Conservation (phyloP, 2,113 vertebrate genomes). For the Malaclemys terrapin region DNA sequence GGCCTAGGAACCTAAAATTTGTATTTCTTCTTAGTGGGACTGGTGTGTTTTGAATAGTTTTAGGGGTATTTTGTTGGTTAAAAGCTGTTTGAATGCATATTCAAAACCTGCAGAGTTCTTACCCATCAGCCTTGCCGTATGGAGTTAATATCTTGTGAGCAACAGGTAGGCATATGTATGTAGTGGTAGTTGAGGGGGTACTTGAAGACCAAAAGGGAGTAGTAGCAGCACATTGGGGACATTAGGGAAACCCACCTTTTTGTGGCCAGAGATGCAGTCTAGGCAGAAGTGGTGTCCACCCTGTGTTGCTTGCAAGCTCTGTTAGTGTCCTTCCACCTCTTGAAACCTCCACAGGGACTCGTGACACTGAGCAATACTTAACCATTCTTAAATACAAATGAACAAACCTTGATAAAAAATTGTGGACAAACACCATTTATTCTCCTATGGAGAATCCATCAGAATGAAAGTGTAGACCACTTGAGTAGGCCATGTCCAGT, state of each 20-base stretch:
- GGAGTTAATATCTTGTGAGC: neutral
- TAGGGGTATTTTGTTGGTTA: neutral
- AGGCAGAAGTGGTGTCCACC: too few relatives aligned
- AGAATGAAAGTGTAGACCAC: neutral
- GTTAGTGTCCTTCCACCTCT: neutral
- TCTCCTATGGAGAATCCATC: neutral
- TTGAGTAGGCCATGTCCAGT: fast-evolving
- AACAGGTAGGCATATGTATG: neutral
- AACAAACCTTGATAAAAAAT: neutral
- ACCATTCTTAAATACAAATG: neutral
- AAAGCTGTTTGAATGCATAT: fast-evolving
- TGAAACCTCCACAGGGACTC: neutral
- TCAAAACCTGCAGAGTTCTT: neutral
- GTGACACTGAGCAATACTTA: too few relatives aligned
- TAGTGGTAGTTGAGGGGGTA: neutral
- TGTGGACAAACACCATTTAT: neutral
- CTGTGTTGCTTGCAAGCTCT: too few relatives aligned
- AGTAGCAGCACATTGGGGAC: neutral
- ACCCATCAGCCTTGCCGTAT: neutral
- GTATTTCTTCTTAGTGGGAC: neutral
- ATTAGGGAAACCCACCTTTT: neutral
- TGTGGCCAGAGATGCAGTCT: neutral
- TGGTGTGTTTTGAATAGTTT: neutral
- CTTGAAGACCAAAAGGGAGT: neutral
- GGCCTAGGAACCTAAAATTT: neutral